Evolutionary conservation across 2,113 vertebrate species (phyloP).

Genomic region (Serinus canaria): DNA sequence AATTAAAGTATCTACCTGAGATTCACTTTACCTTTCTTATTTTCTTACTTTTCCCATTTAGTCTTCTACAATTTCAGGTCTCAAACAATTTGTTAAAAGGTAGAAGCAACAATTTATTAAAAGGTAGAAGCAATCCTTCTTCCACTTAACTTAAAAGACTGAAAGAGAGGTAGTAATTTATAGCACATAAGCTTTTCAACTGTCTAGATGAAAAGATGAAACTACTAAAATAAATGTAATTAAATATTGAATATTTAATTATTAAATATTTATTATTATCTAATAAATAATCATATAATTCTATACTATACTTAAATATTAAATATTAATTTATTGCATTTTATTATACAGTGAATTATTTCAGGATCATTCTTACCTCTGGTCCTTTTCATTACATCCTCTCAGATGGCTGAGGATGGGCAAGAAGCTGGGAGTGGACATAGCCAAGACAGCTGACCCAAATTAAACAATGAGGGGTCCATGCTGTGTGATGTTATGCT

Average conservation of each 20-base stretch:
- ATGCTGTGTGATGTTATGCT: background rate
- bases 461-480: background rate
- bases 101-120: background rate
- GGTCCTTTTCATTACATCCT: background rate
- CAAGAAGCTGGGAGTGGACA: background rate
- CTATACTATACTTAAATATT: background rate
- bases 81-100: background rate
- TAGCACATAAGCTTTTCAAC: background rate
- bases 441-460: background rate
- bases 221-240: background rate
- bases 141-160: background rate
- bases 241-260: background rate
- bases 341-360: background rate
- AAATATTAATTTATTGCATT: background rate
- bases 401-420: background rate
- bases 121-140: background rate
- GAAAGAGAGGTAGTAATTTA: background rate
- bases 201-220: background rate
- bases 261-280: background rate
- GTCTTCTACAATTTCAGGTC: background rate
- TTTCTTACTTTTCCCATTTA: background rate
- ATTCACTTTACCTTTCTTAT: background rate
- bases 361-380: background rate
- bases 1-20: background rate
- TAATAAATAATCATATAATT: background rate